Evolutionary conservation across 1,140 invertebrate genomes (phyloP).

Genomic region (Heliconius eleuchia): DNA sequence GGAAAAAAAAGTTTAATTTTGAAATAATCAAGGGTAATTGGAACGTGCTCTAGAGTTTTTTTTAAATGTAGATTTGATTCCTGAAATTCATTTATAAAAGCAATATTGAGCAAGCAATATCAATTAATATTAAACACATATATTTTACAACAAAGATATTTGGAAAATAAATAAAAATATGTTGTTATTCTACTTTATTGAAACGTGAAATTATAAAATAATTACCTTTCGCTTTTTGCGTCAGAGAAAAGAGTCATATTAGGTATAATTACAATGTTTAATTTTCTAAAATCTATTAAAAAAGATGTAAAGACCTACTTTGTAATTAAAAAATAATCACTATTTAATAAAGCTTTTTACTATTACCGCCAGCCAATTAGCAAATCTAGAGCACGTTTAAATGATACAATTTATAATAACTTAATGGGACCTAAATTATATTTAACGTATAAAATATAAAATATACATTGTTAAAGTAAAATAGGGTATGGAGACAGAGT

Average conservation of each 20-base stretch:
- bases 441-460: slow-evolving; percentile 26
- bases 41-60: slow-evolving; percentile 42
- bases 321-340: slow-evolving; percentile 7
- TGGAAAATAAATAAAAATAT: neutral
- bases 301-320: neutral
- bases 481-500: neutral
- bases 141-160: neutral
- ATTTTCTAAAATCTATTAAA: neutral
- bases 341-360: neutral
- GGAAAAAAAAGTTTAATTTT: slow-evolving; percentile 68
- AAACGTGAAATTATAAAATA: neutral
- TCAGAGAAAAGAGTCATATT: neutral
- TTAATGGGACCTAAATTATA: slow-evolving; percentile 40
- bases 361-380: slow-evolving; percentile 1
- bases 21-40: slow-evolving; percentile 39
- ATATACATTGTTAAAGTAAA: slow-evolving; percentile 21
- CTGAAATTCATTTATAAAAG: too few species aligned
- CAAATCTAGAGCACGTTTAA: slow-evolving; percentile 37
- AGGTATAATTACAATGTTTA: neutral
- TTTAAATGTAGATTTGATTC: neutral
- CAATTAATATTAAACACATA: too few species aligned
- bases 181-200: neutral
- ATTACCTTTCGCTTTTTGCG: neutral
- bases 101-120: too few species aligned
- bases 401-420: slow-evolving; percentile 35